Base-by-base conservation (phyloP, 2,888 invertebrate genomes). In the Oligia fasciuncula region DNA sequence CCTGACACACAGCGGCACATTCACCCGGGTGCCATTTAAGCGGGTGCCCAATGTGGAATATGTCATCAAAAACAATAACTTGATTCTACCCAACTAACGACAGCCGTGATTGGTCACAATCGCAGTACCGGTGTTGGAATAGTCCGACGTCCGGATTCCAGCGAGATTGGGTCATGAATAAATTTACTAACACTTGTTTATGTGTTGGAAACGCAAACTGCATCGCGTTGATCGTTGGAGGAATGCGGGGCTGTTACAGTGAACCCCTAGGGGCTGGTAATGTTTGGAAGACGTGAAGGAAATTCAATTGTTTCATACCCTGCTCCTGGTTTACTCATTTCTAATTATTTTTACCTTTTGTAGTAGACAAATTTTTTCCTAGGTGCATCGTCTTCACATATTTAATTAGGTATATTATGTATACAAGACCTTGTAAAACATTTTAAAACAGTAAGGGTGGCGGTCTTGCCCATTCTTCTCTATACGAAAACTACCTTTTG, bases 151-250 rank as follows among this genome's bases (percentile, higher is more conserved):
- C 69, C 71, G 68, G 65, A 81, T 81, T 77, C 79, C 43, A 77
- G 79, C 75, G 57, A 84, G 86, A 86, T 81, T 80, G 86, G 76
- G 76, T 81, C 84, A 81, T 86, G 86, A 86, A 86, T 86, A 86
- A 86, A 86, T 86, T 84, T 80, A 43, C 14, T 73, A 72, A 77
- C 85, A 83, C 75, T 80, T 78, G 86, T 79, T 79, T 73, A 81
- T 79, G 73, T 73, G 69, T 67, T 70, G 43, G 71, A 51, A 76
- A 73, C 67, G 69, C 74, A 74, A 85, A 77, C 69, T 85, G 81
- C 77, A 84, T 81, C 73, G 43, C n/a, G 60, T 57, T 70, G 73
- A 73, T 76, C 75, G 73, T 29, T 35, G 60, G 43, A 11, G 74
- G 43, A 70, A 71, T 62, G 14, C 9, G 69, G 63, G 14, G 35